Evolutionary conservation across 2,113 vertebrate genomes (phyloP), one percentile per base, ranked within the genome.

Genomic region (Oxyura jamaicensis): DNA sequence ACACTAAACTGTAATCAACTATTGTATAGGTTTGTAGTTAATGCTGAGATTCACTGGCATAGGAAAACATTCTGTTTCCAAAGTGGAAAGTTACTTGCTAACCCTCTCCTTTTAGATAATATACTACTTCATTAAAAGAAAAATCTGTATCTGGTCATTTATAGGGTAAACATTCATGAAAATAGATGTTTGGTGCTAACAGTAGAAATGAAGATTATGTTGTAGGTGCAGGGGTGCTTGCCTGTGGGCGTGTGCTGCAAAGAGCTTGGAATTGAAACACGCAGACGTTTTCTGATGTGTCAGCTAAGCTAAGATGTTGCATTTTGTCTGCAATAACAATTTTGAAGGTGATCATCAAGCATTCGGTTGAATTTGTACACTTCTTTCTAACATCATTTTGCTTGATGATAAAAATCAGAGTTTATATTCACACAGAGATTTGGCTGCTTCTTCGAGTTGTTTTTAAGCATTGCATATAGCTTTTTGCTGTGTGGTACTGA

Each of bases 321-420:
- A 25, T 96, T 96, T 89, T 72, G 86, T 75, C 80, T 76, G 86
- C 88, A 83, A 73, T 91, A 92, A 90, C 90, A 66, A 23, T 73
- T 92, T 85, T 89, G 95, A 95, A 95, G 88, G 95, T 83, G 93
- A 93, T 94, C 93, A 88, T 83, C 80, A 87, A 67, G 77, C 44
- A 31, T 69, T 90, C 90, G 6, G 60, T 93, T 36, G 88, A 82
- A 82, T 94, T 82, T 89, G 44, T 82, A 11, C 62, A 75, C 79
- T 44, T 86, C 68, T 86, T 80, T 75, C 86, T 82, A 84, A 31
- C 39, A 23, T 76, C 13, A 3, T 67, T 89, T 74, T 69, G 31
- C 36, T 58, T 46, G 58, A 76, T 73, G 69, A 60, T 66, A 48
- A 94, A 94, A 89, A 85, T 46, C 77, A 60, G 88, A 58, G 48